These are phyloP conservation scores for Anseranas semipalmata DNA, from an alignment of 2,113 vertebrate genomes.

Conservation along the genomic window DNA sequence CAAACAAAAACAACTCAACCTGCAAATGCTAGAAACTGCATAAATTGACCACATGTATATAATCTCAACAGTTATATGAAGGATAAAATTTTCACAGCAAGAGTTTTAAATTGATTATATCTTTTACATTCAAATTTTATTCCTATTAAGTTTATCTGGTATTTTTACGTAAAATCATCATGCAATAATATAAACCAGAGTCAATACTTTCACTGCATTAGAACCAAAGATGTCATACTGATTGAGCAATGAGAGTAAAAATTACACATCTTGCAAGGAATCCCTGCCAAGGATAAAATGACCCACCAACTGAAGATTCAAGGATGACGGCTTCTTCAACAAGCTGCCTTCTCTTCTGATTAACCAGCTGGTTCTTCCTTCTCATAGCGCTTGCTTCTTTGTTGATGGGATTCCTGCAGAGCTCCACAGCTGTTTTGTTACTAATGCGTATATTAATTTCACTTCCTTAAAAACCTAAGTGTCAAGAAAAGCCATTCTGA, in stretches of 20 bases:
- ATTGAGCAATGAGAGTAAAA: constrained; percentile 62
- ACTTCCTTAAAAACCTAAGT: constrained; percentile 13
- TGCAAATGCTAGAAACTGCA: background rate
- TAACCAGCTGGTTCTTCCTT: constrained; percentile 49
- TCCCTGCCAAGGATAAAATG: constrained; percentile 72
- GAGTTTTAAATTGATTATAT: background rate
- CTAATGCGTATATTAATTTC: constrained; percentile 55
- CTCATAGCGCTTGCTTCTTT: constrained; percentile 27
- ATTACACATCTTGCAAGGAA: constrained; percentile 54
- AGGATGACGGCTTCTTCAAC: constrained; percentile 58
- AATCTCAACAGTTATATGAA: background rate
- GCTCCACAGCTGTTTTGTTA: constrained; percentile 56
- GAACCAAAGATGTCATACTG: constrained; percentile 49
- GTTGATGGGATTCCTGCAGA: constrained; percentile 67
- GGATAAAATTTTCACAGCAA: background rate
- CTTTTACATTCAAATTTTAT: background rate
- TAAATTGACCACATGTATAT: background rate
- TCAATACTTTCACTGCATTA: constrained; percentile 31
- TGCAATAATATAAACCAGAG: constrained; percentile 42
- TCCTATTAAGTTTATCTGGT: background rate
- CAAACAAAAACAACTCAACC: too few species aligned
- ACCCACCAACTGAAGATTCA: constrained; percentile 58
- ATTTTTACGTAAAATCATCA: background rate
- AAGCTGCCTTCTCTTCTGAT: constrained; percentile 62
- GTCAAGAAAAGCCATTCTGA: constrained; percentile 30